A percentile compares a stretch with the other conserved stretches of the same genome.
Conservation (phyloP, 2,888 invertebrate species). For the Alcis repandata region DNA sequence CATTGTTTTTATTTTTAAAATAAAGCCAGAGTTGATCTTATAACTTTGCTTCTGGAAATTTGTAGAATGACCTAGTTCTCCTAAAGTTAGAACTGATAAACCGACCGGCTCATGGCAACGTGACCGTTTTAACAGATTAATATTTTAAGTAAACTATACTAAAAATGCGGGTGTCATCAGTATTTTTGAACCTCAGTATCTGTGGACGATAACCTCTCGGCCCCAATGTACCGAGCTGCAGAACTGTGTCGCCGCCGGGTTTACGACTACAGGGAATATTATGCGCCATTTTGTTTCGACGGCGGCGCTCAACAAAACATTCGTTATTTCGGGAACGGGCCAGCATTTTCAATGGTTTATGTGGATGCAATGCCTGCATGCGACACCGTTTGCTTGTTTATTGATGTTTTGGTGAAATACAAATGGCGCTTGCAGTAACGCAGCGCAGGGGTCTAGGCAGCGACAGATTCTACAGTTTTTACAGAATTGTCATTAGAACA, state of each 20-base stretch:
- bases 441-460: background rate
- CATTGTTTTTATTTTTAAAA: no score
- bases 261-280: slow-evolving; percentile 55
- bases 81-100: background rate
- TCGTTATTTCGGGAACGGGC: slow-evolving; percentile 34
- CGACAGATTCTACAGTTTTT: no score
- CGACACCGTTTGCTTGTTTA: background rate
- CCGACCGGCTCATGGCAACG: slow-evolving; percentile 8
- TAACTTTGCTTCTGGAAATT: background rate
- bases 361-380: slow-evolving; percentile 7
- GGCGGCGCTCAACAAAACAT: slow-evolving; percentile 26
- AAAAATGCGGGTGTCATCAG: slow-evolving; percentile 52
- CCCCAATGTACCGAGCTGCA: slow-evolving; percentile 51
- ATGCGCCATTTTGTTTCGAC: slow-evolving; percentile 33
- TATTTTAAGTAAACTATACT: slow-evolving; percentile 38
- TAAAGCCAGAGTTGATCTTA: background rate
- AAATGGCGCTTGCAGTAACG: background rate
- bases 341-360: slow-evolving; percentile 2
- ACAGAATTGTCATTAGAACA: no score
- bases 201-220: slow-evolving; percentile 65
- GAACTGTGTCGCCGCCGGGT: slow-evolving; percentile 55
- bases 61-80: slow-evolving; percentile 17
- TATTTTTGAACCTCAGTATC: slow-evolving; percentile 68
- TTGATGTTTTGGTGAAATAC: background rate
- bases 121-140: slow-evolving; percentile 30